Evolutionary conservation across 2,888 invertebrate genomes (phyloP), one percentile per base, ranked within the genome.

Genomic region (Synanthedon tipuliformis): DNA sequence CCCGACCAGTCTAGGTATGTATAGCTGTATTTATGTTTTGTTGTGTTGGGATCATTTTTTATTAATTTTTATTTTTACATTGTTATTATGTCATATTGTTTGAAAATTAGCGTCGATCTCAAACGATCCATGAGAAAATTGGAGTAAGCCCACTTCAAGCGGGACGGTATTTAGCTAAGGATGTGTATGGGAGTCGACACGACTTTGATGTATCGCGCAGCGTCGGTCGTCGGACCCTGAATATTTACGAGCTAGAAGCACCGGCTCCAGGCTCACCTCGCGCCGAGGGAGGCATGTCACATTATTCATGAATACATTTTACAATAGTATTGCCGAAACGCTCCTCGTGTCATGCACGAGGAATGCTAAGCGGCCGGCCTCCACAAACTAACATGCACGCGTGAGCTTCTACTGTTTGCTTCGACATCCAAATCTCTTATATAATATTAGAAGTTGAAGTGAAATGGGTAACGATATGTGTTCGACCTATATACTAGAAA

Each of bases 281-380:
- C 49, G 62, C 61, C 58, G 55, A 57, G 66, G 65, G 67, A 66
- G 64, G 60, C 64, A 64, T 69, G 71, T 67, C 75, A 75, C 76
- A 78, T 79, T 78, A 78, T 81, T 80, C 78, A 81, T 78, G 73
- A 72, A 70, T 66, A 71, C 69, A 70, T 65, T 74, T 70, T 72
- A 74, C 73, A 71, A 69, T 67, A 64, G 68, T 69, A 67, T 59
- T 60, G 60, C 60, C 59, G 57, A 57, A 56, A 73, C 63, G 63
- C 62, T 62, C 52, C 63, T 59, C 55, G 61, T 57, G 57, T 60
- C 59, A 53, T 56, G 54, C 53, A 45, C 15, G 51, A 51, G 52
- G 54, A 50, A 56, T 55, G 48, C 51, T 53, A 50, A 55, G 15
- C 45, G 41, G 12, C 18, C 49, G 16, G 15, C 49, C 23, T 7